phyloP scores from a whole-genome alignment of 2,888 invertebrate genomes.

The Stratiomys singularior region DNA sequence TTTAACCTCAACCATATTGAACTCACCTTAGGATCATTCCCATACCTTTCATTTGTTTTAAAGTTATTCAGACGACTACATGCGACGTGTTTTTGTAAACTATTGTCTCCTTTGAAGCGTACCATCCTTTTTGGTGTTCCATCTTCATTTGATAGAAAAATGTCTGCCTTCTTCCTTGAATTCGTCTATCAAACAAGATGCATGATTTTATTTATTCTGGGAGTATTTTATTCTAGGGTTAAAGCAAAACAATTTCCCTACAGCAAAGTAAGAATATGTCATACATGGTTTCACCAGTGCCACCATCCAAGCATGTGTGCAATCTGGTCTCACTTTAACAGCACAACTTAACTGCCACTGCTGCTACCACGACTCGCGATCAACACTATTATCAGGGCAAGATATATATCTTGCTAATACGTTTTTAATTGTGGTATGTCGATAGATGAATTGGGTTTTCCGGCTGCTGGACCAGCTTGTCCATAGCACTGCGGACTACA shows the following conservation, averaged over 20 bases:
- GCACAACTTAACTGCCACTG: constrained; percentile 28
- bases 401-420: constrained; percentile 56
- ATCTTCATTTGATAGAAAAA: too few relatives aligned
- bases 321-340: constrained; percentile 21
- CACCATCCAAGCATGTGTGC: constrained; percentile 25
- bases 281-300: constrained; percentile 4
- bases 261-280: constrained; percentile 39
- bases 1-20: too few relatives aligned
- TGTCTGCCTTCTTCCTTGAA: too few relatives aligned
- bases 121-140: too few relatives aligned
- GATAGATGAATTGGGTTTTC: constrained; percentile 49
- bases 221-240: background rate
- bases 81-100: too few relatives aligned
- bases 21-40: too few relatives aligned
- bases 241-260: background rate
- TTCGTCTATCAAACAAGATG: too few relatives aligned
- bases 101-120: too few relatives aligned
- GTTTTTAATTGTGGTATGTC: constrained; percentile 56
- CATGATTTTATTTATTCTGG: too few relatives aligned
- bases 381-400: constrained; percentile 37
- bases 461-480: constrained; percentile 25
- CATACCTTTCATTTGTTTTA: too few relatives aligned
- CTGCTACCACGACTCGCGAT: background rate
- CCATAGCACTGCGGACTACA: background rate
- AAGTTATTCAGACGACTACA: too few relatives aligned